Evolutionary conservation across 92 coral and sea anemone genomes (phyloP), one percentile per base, ranked within the genome.

Genomic region (Heliopora coerulea): DNA sequence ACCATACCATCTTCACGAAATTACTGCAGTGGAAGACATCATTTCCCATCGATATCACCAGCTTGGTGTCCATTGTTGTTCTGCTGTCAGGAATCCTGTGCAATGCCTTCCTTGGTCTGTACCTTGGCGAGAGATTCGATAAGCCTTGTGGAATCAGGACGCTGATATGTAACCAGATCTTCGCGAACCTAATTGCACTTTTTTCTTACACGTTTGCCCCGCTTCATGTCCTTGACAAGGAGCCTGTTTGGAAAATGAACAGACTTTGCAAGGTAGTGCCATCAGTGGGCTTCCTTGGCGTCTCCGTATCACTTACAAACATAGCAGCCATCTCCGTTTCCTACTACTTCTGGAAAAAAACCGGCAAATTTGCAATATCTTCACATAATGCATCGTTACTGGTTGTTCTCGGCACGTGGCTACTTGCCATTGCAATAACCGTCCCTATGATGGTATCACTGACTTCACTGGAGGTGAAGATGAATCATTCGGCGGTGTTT

Each of bases 191-290:
- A 8, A 9, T 67, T 14, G 74, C 37, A 25, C 59, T 67, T 2
- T 67, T 46, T 26, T 67, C 74, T 11, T 52, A 67, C 59, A 33
- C 59, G 58, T 67, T 67, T 18, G 32, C 29, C 1, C 74, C 74
- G 1, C 15, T 52, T 18, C 57, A 67, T 1, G 54, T 25, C 23
- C 25, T 25, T 19, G 57, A 52, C 59, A 11, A 24, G 34, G 19
- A 44, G 33, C 50, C 42, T 13, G 20, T 59, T 9, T 25, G 33
- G 34, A 25, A 32, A 3, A 21, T 46, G 41, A 21, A 28, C 25
- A 30, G 54, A 2, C 40, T 67, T 8, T 67, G 74, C 15, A 46
- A 67, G 33, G 54, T 67, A 24, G 25, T 67, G 40, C 74, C 74
- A 9, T 67, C 74, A 0, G 19, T 67, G 52, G 74, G 74, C 20